phyloP scores from a whole-genome alignment of 2,797 vertebrate genomes.

The Fringilla coelebs region DNA sequence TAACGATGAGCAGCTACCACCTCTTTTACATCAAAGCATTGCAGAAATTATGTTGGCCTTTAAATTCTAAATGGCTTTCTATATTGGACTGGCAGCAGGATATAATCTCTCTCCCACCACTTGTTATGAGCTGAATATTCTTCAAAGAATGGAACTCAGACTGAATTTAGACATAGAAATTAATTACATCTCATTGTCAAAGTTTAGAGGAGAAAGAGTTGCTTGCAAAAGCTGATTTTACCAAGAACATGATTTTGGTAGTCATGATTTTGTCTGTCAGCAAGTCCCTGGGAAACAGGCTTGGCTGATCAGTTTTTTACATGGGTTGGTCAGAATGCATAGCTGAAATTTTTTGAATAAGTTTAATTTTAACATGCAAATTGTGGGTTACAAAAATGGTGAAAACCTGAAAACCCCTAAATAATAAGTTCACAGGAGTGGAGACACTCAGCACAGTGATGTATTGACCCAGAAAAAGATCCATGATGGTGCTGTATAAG shows the following conservation, averaged over 20 bases:
- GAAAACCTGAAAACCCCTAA: neutral
- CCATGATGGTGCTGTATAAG: neutral
- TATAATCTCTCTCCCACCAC: neutral
- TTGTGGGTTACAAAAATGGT: neutral
- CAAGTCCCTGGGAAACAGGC: neutral
- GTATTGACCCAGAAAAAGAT: conserved; percentile 9
- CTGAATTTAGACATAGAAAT: neutral
- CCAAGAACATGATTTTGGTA: neutral
- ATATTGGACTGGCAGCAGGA: neutral
- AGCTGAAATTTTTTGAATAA: neutral
- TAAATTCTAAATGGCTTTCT: neutral
- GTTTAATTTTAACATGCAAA: conserved; percentile 4
- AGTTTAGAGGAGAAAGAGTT: neutral
- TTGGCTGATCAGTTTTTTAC: neutral
- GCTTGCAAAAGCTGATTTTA: neutral
- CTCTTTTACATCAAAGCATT: neutral
- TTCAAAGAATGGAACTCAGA: neutral
- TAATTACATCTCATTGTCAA: neutral
- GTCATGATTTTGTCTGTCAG: neutral
- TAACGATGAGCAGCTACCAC: neutral
- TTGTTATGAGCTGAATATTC: neutral
- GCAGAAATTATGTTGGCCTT: neutral
- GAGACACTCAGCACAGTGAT: neutral
- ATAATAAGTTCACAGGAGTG: neutral
- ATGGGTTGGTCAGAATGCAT: neutral